phyloP scores from a whole-genome alignment of 1,140 invertebrate genomes.

The Diorhabda elongata region DNA sequence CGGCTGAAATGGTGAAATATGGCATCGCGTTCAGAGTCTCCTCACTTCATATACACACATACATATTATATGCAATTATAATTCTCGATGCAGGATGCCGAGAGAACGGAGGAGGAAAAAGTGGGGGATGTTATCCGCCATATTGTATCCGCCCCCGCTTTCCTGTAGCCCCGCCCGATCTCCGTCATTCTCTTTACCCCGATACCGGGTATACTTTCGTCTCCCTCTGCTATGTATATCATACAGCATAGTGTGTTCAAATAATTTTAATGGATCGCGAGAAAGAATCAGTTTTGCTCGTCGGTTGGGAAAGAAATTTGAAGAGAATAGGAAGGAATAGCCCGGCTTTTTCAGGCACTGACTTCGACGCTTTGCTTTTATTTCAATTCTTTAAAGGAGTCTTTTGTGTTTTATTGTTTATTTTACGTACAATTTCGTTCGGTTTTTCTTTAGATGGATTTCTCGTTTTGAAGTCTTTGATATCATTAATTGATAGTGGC shows the following conservation, averaged over 20 bases:
- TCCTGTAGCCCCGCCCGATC: conserved; percentile 39
- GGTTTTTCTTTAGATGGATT: conserved; percentile 11
- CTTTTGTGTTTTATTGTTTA: conserved; percentile 21
- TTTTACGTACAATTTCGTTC: conserved; percentile 18
- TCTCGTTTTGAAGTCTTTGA: conserved; percentile 5
- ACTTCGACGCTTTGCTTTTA: conserved; percentile 21
- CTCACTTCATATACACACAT: conserved; percentile 32
- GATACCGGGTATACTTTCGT: background rate
- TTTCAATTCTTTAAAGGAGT: conserved; percentile 21
- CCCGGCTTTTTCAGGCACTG: conserved; percentile 20
- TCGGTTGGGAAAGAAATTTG: conserved; percentile 31
- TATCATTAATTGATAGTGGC: conserved; percentile 6
- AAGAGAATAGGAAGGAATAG: conserved; percentile 18
- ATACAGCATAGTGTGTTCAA: conserved; percentile 37
- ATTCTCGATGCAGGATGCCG: conserved; percentile 38
- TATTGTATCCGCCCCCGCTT: conserved; percentile 48
- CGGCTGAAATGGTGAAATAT: conserved; percentile 28
- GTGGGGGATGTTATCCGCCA: conserved; percentile 46
- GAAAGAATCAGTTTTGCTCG: conserved; percentile 37
- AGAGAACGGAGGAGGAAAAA: conserved; percentile 33
- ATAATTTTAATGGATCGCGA: conserved; percentile 46
- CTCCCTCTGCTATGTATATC: conserved; percentile 38
- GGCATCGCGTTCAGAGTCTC: conserved; percentile 21
- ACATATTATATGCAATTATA: conserved; percentile 47
- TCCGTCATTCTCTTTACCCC: conserved; percentile 29